Evolutionary conservation across 2,113 vertebrate genomes (phyloP), one percentile per base, ranked within the genome.

Genomic region (Podarcis raffonei): DNA sequence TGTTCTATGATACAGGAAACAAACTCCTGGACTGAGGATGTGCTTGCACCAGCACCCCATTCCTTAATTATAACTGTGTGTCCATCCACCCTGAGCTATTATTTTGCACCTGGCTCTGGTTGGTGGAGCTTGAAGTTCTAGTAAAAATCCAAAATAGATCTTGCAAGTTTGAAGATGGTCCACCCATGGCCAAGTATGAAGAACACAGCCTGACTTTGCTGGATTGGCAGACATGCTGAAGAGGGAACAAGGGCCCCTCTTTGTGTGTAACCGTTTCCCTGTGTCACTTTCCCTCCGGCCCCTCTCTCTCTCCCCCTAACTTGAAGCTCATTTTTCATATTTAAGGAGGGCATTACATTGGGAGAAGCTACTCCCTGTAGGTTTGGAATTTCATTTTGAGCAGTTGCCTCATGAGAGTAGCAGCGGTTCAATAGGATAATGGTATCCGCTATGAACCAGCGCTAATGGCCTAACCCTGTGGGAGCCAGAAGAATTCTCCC

Each of bases 401-500:
- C 92, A 0, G 0, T 88, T 92, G 90, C 86, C 39, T 92, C 68
- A 1, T 86, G 88, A 91, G 89, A 92, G 95, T 91, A 92, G 82
- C 85, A 87, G 91, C 90, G 90, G 86, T 90, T 95, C 89, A 94
- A 83, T 83, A 90, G 91, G 84, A 94, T 95, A 94, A 94, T 94
- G 88, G 86, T 94, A 66, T 89, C 80, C 0, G 6, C 91, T 95
- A 87, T 92, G 92, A 96, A 95, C 91, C 95, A 94, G 86, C 0
- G 30, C 93, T 96, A 95, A 95, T 94, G 92, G 93, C 83, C 91
- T 95, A 93, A 92, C 93, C 94, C 92, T 94, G 89, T 86, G 92
- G 92, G 94, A 95, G 93, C 90, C 88, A 92, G 83, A 96, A 95
- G 92, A 94, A 95, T 95, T 96, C 94, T 96, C 91, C 94, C 95